Base-by-base conservation (phyloP, 2,888 invertebrate species). In the Cerastis leucographa region DNA sequence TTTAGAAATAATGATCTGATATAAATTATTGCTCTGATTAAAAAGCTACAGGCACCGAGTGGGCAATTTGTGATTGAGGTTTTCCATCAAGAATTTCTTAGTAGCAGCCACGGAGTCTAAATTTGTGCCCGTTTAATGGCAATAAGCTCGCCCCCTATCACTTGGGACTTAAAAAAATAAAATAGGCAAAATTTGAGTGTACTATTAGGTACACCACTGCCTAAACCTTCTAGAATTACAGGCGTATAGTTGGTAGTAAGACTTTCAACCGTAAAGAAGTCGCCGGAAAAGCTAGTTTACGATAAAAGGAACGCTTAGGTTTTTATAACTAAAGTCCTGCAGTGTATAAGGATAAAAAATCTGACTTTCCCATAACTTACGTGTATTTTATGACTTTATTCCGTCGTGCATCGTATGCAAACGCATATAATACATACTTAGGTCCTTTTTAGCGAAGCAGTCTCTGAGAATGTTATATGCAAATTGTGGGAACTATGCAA, bases 381-480 rank as follows among this genome's bases (percentile, higher is more conserved):
- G 17, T 40, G 46, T 61, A 71, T 42, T 72, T 46, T 85, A 73
- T 85, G 42, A 56, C 85, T 79, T 44, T 56, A 80, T 80, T n/a
- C 54, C 22, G 42, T 25, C 46, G 22, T 17, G 0, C 19, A 35
- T 56, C 49, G 64, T 42, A 42, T 64, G 64, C 42, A 42, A 42
- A 64, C 35, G 25, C 81, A 80, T 66, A 67, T 61, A 67, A 62
- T 44, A 46, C 73, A 85, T 80, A 25, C 49, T 65, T 56, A 54
- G 7, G 11, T 67, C 81, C 80, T 29, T 80, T 80, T 80, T 80
- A 72, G 80, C 6, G 49, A 42, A 68, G 81, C 35, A 49, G 81
- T 66, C 66, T 81, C 46, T n/a, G 25, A 61, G 85, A 80, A 85
- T 66, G 46, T 56, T 0, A 40, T 67, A 85, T 85, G 85, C 74